Conservation (phyloP, 2,888 invertebrate genomes). For the Ligdia adustata region DNA sequence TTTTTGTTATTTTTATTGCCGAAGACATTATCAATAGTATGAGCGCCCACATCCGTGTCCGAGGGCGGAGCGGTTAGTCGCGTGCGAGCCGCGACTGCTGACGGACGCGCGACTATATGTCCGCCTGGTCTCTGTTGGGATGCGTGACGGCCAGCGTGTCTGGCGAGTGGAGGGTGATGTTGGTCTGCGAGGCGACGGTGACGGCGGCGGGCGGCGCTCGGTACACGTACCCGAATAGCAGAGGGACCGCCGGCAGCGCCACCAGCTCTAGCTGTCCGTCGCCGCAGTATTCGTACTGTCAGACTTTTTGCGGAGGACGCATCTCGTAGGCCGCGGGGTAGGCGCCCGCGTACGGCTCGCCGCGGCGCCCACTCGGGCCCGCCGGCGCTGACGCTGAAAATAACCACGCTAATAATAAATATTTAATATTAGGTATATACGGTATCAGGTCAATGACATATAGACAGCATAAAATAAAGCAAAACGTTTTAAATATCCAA, state of each 20-base stretch:
- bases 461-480: no score
- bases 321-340: slow-evolving; percentile 90
- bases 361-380: slow-evolving; percentile 69
- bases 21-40: no score
- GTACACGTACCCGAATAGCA: slow-evolving; percentile 71
- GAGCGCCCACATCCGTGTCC: neutral
- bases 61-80: neutral
- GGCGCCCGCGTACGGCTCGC: slow-evolving; percentile 89
- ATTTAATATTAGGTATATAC: no score
- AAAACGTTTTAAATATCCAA: no score
- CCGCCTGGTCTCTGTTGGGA: neutral
- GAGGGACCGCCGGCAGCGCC: slow-evolving; percentile 69
- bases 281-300: slow-evolving; percentile 73
- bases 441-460: neutral
- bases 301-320: slow-evolving; percentile 88
- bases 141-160: slow-evolving; percentile 47
- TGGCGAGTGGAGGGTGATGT: slow-evolving; percentile 73
- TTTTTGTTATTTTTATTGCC: no score
- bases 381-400: slow-evolving; percentile 66
- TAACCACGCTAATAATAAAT: neutral
- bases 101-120: slow-evolving; percentile 21
- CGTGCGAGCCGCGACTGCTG: neutral
- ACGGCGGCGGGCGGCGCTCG: slow-evolving; percentile 45
- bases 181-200: slow-evolving; percentile 72
- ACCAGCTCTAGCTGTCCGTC: slow-evolving; percentile 59